Evolutionary conservation across 2,113 vertebrate genomes (phyloP).

Genomic region (Trogon melanurus): DNA sequence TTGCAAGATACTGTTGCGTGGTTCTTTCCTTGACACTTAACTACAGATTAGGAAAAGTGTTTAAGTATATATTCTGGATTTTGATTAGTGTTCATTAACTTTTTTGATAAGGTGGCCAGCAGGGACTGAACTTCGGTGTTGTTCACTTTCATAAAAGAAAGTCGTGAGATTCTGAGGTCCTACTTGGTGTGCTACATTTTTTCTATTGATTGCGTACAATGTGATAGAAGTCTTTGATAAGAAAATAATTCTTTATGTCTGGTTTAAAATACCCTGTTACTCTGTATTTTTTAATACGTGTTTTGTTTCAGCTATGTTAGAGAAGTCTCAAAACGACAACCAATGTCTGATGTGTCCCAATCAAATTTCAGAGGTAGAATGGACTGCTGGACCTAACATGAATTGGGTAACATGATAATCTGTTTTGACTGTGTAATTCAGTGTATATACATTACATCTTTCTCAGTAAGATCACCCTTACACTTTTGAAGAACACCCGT

Average conservation of each 20-base stretch:
- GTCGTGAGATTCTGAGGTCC: background rate
- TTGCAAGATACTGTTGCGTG: background rate
- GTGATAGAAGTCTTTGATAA: background rate
- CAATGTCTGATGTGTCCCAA: background rate
- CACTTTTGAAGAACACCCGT: background rate
- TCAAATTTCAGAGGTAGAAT: slow-evolving; percentile 56
- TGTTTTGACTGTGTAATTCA: background rate
- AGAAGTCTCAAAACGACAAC: slow-evolving; percentile 55
- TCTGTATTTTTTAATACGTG: background rate
- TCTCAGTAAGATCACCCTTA: background rate
- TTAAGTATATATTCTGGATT: background rate
- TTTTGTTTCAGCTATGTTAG: slow-evolving; percentile 64
- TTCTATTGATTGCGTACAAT: background rate
- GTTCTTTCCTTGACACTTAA: background rate
- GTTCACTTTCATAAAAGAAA: background rate
- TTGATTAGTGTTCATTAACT: background rate
- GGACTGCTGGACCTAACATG: slow-evolving; percentile 67
- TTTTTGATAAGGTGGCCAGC: background rate
- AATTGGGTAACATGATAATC: slow-evolving; percentile 64
- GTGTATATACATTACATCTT: background rate
- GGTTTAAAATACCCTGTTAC: background rate
- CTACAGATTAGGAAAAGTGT: too few species aligned
- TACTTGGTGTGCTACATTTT: background rate
- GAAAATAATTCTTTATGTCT: background rate
- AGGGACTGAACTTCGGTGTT: background rate